Evolutionary conservation across 2,113 vertebrate species (phyloP), one percentile per base, ranked within the genome.

Genomic region (Microcebus jonahi): DNA sequence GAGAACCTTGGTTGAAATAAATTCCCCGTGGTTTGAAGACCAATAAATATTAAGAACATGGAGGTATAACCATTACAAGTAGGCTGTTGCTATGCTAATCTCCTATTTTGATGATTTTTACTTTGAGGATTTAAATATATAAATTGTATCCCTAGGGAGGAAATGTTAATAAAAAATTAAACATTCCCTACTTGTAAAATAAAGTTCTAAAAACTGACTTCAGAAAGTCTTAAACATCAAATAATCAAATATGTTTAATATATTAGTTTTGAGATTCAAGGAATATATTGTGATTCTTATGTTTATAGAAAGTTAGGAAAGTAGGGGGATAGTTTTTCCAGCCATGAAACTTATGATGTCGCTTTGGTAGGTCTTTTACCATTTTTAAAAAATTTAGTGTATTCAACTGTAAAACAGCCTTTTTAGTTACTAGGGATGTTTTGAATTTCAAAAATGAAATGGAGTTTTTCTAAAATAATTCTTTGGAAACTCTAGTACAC

Each of bases 371-470:
- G 39, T 91, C 34, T 42, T 93, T 89, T 77, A 68, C 4, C 53
- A 12, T 75, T 91, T 86, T 76, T 36, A 11, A 65, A 88, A 92
- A 70, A 61, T 39, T 79, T 48, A 81, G 80, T 85, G 25, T 63
- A 77, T 75, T 86, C 34, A 65, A 75, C 53, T 93, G 20, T 88
- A 89, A 79, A 89, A 73, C 10, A 82, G 15, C 48, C 85, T 94
- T 84, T 86, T 36, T 91, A 94, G 45, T 94, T 90, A 73, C 53
- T 53, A 57, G 50, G 86, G 34, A 87, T 87, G 34, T 90, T 95
- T 81, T 91, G 73, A 95, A 77, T 89, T 94, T 88, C 45, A 63
- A 73, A 90, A 88, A 77, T 84, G 91, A 88, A 93, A 85, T 90
- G 34, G 6, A 50, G 11, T 85, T n/a, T 96, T 95, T 84, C 31